Evolutionary conservation across 2,797 vertebrate species (phyloP).

Genomic region (Catharus ustulatus): DNA sequence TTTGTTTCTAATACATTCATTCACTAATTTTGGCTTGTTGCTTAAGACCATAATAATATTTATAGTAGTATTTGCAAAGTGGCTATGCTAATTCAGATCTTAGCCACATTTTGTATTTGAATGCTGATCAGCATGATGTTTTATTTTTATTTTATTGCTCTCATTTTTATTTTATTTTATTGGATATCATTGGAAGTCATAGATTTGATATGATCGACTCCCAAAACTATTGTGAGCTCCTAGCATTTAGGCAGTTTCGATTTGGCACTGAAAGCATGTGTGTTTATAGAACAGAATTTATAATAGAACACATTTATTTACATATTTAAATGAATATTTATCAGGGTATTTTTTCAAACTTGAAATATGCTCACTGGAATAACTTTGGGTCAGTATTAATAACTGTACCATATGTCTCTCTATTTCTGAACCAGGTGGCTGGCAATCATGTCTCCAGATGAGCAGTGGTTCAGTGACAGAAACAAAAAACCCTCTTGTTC

Average conservation of each 20-base stretch:
- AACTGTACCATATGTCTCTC: conserved; percentile 5
- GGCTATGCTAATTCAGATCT: not conserved
- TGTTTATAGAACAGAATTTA: not conserved
- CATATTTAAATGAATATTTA: conserved; percentile 27
- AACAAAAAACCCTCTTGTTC: not conserved
- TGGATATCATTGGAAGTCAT: not conserved
- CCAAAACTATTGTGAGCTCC: not conserved
- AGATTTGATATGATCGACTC: not conserved
- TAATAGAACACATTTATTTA: not conserved
- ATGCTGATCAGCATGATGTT: not conserved
- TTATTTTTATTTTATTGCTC: not conserved
- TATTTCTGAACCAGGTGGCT: conserved; percentile 38
- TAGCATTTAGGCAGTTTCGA: not conserved
- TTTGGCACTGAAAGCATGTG: not conserved
- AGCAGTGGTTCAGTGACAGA: not conserved
- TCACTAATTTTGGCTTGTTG: not conserved
- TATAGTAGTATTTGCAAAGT: not conserved
- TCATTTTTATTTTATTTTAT: not conserved
- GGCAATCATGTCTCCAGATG: not conserved
- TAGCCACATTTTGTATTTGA: not conserved
- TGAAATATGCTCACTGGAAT: not conserved
- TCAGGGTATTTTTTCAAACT: not conserved
- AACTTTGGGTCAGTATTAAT: conserved; percentile 12
- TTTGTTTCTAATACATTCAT: not conserved
- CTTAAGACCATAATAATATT: not conserved